Conservation (phyloP, 2,113 vertebrate species). For the Gadus macrocephalus region DNA sequence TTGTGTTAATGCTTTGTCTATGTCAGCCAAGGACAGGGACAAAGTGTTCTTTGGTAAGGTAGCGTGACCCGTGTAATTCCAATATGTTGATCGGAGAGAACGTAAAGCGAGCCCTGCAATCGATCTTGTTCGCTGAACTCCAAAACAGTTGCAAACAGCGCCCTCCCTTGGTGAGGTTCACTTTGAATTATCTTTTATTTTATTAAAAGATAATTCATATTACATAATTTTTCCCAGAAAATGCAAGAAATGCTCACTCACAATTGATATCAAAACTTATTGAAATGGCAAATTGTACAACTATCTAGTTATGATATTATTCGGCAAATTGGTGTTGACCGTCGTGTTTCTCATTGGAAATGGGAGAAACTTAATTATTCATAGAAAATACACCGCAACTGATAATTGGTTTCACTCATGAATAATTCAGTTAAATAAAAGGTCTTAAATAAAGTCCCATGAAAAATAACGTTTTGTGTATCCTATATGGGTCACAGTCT, state of each 20-base stretch:
- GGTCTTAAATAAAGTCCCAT: slow-evolving; percentile 20
- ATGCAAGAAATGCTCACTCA: not conserved
- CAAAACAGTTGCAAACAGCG: slow-evolving; percentile 44
- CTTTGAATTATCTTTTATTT: not conserved
- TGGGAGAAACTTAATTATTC: slow-evolving; percentile 54
- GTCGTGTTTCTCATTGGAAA: slow-evolving; percentile 2
- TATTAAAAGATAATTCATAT: too few species aligned
- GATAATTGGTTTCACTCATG: slow-evolving; percentile 38
- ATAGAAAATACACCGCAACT: slow-evolving; percentile 39
- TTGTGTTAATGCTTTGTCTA: slow-evolving; percentile 52
- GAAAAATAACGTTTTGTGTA: too few species aligned
- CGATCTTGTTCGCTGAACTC: not conserved
- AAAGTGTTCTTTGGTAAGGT: slow-evolving; percentile 42
- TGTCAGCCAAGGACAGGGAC: slow-evolving; percentile 57
- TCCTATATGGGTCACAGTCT: too few species aligned
- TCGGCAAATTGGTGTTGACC: not conserved
- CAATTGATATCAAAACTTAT: not conserved
- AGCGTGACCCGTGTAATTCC: slow-evolving; percentile 58
- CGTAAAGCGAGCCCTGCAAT: slow-evolving; percentile 32
- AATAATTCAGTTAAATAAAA: slow-evolving; percentile 47
- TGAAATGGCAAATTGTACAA: not conserved
- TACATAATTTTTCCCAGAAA: not conserved
- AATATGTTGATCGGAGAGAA: slow-evolving; percentile 51
- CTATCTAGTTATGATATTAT: not conserved
- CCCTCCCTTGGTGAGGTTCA: slow-evolving; percentile 55